Evolutionary conservation across 2,797 vertebrate genomes (phyloP).

Genomic region (Acipenser ruthenus): DNA sequence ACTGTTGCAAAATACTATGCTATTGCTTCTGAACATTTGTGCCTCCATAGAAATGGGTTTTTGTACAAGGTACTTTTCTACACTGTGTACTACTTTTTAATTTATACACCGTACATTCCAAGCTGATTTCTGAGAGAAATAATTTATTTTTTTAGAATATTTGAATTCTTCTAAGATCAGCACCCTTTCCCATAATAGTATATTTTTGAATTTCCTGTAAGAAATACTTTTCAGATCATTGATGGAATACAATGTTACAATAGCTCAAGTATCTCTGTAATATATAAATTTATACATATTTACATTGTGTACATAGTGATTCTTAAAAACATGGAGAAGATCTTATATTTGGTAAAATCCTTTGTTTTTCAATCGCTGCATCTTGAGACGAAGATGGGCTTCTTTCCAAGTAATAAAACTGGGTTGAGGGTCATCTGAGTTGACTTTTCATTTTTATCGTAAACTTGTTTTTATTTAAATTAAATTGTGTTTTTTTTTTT

Average conservation of each 20-base stretch:
- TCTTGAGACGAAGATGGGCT: too few species aligned
- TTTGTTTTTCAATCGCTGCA: too few species aligned
- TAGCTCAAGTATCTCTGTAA: slow-evolving; percentile 32
- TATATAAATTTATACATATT: slow-evolving; percentile 37
- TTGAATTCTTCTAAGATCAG: neutral
- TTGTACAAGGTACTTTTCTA: neutral
- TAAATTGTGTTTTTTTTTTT: too few species aligned
- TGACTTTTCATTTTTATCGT: too few species aligned
- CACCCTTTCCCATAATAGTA: slow-evolving; percentile 1
- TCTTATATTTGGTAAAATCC: too few species aligned
- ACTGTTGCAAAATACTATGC: too few species aligned
- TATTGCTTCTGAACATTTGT: too few species aligned
- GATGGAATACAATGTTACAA: slow-evolving; percentile 12
- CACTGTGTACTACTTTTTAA: neutral
- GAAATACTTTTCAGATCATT: slow-evolving; percentile 14
- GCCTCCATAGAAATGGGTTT: neutral
- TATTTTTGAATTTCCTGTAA: slow-evolving; percentile 11
- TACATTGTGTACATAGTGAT: slow-evolving; percentile 40
- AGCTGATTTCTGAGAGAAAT: slow-evolving; percentile 5
- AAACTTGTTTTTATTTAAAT: too few species aligned
- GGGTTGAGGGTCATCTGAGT: too few species aligned
- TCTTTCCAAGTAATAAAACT: too few species aligned
- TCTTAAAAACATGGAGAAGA: slow-evolving; percentile 10
- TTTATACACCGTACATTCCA: slow-evolving; percentile 7
- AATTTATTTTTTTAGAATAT: slow-evolving; percentile 11